Evolutionary conservation across 2,888 invertebrate species (phyloP).

Genomic region (Eristalis pertinax): DNA sequence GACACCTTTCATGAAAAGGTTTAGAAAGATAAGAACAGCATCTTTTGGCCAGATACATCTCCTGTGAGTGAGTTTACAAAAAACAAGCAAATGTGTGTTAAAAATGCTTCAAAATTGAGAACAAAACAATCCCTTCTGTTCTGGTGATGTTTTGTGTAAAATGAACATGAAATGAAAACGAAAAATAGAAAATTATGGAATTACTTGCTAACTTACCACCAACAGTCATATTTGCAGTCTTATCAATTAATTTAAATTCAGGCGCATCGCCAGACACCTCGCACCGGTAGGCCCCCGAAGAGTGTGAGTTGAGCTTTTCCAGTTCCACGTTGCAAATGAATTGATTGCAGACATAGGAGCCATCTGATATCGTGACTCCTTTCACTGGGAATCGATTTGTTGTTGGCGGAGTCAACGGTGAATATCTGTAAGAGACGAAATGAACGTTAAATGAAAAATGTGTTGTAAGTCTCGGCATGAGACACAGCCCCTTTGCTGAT

Average conservation of each 20-base stretch:
- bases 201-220: constrained; percentile 82
- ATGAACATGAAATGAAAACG: background rate
- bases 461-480: background rate
- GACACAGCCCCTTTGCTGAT: background rate
- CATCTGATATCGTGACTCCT: constrained; percentile 80
- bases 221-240: constrained; percentile 84
- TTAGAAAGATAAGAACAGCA: too few species aligned
- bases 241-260: constrained; percentile 83
- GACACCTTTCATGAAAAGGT: too few species aligned
- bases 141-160: background rate
- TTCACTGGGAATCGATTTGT: constrained; percentile 81
- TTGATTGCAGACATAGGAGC: constrained; percentile 81
- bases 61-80: too few species aligned
- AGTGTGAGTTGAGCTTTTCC: constrained; percentile 78
- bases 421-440: constrained; percentile 78
- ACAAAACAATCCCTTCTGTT: background rate
- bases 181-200: background rate
- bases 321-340: constrained; percentile 81
- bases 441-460: constrained; percentile 29
- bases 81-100: too few species aligned
- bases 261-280: constrained; percentile 86
- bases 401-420: constrained; percentile 80
- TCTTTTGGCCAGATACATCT: too few species aligned
- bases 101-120: too few species aligned
- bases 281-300: constrained; percentile 84